These are phyloP conservation scores for Sturnira hondurensis DNA, from an alignment of 2,113 vertebrate species.

Conservation along the genomic window DNA sequence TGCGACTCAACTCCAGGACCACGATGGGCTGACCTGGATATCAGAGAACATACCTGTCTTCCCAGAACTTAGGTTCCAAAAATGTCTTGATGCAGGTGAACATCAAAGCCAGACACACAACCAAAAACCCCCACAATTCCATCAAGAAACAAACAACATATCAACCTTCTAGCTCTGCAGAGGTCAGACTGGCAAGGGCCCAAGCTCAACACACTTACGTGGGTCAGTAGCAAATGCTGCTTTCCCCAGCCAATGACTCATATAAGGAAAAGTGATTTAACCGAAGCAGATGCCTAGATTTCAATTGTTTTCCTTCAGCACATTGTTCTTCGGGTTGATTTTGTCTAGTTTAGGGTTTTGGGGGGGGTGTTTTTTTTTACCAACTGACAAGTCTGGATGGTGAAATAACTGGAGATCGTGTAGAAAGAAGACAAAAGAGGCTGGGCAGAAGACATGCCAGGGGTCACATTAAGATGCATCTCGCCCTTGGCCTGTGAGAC, in stretches of 20 bases:
- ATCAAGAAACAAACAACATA: neutral
- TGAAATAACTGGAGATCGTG: neutral
- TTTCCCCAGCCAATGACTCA: neutral
- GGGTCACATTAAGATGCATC: neutral
- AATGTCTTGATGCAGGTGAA: neutral
- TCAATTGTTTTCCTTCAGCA: neutral
- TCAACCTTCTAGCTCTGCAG: neutral
- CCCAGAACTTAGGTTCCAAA: neutral
- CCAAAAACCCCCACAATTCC: neutral
- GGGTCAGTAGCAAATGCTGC: neutral
- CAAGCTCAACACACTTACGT: neutral
- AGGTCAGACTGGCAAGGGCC: neutral
- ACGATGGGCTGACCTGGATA: neutral
- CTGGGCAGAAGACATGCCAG: neutral
- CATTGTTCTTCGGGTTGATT: neutral
- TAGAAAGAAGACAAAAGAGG: neutral
- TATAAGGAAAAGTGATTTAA: neutral
- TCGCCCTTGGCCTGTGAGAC: fast-evolving
- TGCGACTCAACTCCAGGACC: neutral
- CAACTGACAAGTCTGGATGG: neutral
- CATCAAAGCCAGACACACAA: neutral
- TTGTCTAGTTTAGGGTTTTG: neutral
- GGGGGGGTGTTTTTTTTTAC: neutral
- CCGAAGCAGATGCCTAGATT: neutral
- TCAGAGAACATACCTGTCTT: neutral